Percentiles rank a stretch among this genome's conserved stretches.
Evolutionary conservation across 2,797 vertebrate species (phyloP).

Genomic region (Catharus ustulatus): DNA sequence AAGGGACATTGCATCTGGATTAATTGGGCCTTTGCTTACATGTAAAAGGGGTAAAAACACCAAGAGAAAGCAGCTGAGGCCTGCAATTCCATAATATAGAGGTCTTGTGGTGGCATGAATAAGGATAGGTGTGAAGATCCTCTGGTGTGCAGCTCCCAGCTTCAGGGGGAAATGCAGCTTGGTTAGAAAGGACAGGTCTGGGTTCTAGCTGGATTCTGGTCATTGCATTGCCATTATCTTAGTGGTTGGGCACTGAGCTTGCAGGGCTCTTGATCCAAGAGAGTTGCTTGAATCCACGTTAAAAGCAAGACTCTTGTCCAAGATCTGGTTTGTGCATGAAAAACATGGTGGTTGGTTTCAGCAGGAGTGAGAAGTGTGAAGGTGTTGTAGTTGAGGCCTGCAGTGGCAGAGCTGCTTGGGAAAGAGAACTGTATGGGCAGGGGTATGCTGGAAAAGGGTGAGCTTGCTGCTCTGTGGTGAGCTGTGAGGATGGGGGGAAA

Average conservation of each 20-base stretch:
- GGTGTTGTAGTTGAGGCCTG: not conserved
- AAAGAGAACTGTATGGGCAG: not conserved
- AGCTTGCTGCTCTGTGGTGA: not conserved
- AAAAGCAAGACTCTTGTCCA: not conserved
- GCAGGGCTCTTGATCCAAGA: not conserved
- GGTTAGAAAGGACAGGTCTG: not conserved
- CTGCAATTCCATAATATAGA: not conserved
- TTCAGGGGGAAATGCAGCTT: not conserved
- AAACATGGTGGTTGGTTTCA: not conserved
- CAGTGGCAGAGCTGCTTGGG: not conserved
- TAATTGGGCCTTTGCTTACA: constrained; percentile 82
- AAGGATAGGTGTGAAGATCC: not conserved
- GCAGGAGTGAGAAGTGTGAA: not conserved
- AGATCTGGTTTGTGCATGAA: not conserved
- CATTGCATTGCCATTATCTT: not conserved
- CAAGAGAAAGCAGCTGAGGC: not conserved
- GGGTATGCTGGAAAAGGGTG: rapidly evolving
- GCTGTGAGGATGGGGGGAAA: not conserved
- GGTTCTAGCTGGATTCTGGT: not conserved
- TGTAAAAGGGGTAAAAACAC: constrained; percentile 77
- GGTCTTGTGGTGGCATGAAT: not conserved
- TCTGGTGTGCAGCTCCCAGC: not conserved
- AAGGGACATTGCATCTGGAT: constrained; percentile 82
- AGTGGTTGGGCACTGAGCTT: not conserved
- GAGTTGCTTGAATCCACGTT: not conserved